phyloP scores from a whole-genome alignment of 2,797 vertebrate genomes.

The Pseudochromis fuscus region DNA sequence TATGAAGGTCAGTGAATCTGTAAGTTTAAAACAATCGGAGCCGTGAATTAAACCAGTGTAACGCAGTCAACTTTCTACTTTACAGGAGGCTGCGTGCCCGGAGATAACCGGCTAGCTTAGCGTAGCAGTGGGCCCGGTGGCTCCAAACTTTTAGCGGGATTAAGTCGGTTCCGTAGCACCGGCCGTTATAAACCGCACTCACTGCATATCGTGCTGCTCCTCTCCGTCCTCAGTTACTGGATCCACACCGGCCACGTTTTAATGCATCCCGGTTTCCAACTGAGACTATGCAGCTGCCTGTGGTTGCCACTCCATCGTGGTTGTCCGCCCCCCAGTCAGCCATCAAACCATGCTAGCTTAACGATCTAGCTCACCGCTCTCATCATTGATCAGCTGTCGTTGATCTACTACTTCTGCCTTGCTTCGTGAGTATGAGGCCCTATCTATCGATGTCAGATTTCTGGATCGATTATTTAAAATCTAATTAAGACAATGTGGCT shows the following conservation, averaged over 20 bases:
- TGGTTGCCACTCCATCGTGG: conserved; percentile 51
- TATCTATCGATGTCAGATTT: conserved; percentile 9
- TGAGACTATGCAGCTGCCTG: conserved; percentile 20
- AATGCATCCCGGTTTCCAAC: not conserved
- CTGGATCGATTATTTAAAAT: not conserved
- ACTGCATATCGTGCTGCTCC: conserved; percentile 74
- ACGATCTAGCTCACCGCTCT: conserved; percentile 25
- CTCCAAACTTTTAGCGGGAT: conserved; percentile 56
- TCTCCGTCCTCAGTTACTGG: conserved; percentile 24
- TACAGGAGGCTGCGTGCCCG: not conserved
- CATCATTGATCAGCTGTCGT: conserved; percentile 20
- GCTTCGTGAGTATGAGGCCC: no score
- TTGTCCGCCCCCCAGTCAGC: conserved; percentile 23
- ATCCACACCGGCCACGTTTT: not conserved
- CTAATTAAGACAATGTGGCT: no score
- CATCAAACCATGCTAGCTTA: conserved; percentile 37
- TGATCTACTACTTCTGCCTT: conserved; percentile 48
- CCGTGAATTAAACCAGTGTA: not conserved
- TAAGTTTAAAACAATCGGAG: not conserved
- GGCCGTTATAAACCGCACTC: conserved; percentile 45
- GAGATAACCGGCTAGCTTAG: conserved; percentile 62
- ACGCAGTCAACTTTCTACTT: not conserved
- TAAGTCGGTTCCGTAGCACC: not conserved
- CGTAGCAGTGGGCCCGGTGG: conserved; percentile 36
- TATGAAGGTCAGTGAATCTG: accelerated